Evolutionary conservation across 2,888 invertebrate species (phyloP), one percentile per base, ranked within the genome.

Genomic region (Phortica magna): DNA sequence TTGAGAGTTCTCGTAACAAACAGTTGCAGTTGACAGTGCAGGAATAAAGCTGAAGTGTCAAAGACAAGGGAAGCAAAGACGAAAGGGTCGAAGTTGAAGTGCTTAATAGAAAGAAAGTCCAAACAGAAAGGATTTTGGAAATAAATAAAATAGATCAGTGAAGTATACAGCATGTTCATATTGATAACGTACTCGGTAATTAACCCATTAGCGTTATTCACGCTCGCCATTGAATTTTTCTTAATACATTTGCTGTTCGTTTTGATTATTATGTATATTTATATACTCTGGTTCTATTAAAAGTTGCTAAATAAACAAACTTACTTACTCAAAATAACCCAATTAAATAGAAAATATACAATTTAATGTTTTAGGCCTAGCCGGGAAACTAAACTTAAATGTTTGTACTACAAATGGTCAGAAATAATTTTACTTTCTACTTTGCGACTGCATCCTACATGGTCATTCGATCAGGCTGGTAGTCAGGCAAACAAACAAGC

Each of bases 1-100:
- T 99, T 92, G 99, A 99, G 92, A 99, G 96, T 92, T 97, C 96
- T 76, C 97, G 98, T 90, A 97, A 96, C 89, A 99, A 98, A 92
- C 96, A 97, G 80, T 95, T 99, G 73, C 95, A 96, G 19, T 95
- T 98, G 83, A 95, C 95, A 70, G 94, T 95, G 72, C 93, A 93
- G 83, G 97, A 97, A 89, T 97, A 95, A 93, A 75, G 1, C 2
- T 14, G 0, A 43, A 5, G 7, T 71, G 64, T 7, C 0, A 55
- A 43, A 72, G 53, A 17, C 14, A 48, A 12, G 12, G 12, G 42
- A 14, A 14, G 61, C 5, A 2, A 14, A 61, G 61, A 19, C 5
- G 61, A 17, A 3, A 61, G 41, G 6, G 12, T 2, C 2, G n/a
- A 19, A 68, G 42, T 31, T 2, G 17, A 68, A 22, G 10, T 43